These are phyloP conservation scores for Platyrinchus mystaceus DNA, from an alignment of 2,797 vertebrate genomes.

Conservation along the genomic window DNA sequence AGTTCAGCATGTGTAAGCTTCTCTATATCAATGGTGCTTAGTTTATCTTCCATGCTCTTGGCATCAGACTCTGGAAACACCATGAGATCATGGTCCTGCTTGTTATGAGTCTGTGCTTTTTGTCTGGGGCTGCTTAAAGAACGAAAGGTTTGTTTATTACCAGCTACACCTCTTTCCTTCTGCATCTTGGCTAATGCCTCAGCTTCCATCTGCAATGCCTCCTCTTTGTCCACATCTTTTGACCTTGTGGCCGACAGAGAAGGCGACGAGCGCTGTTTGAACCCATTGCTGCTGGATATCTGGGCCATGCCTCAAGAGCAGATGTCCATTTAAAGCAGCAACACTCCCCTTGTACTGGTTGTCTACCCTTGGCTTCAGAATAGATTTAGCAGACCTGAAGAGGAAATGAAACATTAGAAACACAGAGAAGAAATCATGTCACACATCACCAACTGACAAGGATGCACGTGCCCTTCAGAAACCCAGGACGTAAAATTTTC, in stretches of 20 bases:
- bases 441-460: background rate
- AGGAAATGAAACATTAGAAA: conserved; percentile 23
- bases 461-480: background rate
- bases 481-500: background rate
- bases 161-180: conserved; percentile 80
- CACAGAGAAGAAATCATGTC: background rate
- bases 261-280: conserved; percentile 82
- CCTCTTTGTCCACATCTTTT: conserved; percentile 93
- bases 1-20: conserved; percentile 91
- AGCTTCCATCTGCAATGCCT: conserved; percentile 96
- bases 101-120: conserved; percentile 67
- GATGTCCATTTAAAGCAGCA: conserved; percentile 78
- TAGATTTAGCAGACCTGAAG: conserved; percentile 75
- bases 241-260: conserved; percentile 69
- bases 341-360: background rate
- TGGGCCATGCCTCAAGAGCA: conserved; percentile 89
- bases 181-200: conserved; percentile 94
- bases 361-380: conserved; percentile 1
- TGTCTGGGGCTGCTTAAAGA: conserved; percentile 65
- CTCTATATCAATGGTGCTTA: conserved; percentile 87
- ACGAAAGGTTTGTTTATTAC: conserved; percentile 56
- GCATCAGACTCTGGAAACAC: conserved; percentile 90
- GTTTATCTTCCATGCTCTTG: conserved; percentile 79
- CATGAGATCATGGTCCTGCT: conserved; percentile 92
- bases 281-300: conserved; percentile 90